phyloP scores from a whole-genome alignment of 2,113 vertebrate species.

The Sula dactylatra region DNA sequence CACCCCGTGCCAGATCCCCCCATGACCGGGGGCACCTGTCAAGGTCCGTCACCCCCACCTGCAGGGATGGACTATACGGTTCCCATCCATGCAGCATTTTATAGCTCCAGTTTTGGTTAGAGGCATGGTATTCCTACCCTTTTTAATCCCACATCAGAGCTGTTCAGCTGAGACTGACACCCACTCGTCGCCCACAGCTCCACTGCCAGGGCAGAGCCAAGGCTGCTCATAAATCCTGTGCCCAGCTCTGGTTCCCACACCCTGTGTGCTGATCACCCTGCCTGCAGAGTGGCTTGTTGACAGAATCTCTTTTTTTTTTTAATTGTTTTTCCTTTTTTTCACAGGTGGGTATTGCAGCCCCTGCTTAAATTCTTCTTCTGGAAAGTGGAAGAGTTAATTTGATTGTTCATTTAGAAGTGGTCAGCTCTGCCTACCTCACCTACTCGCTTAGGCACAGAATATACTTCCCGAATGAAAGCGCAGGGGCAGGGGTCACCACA shows the following conservation, averaged over 20 bases:
- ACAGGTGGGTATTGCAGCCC: background rate
- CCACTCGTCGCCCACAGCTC: background rate
- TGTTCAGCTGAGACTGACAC: background rate
- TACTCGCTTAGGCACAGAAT: background rate
- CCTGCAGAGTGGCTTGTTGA: accelerated
- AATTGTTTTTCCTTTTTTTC: no score
- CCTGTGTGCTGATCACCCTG: background rate
- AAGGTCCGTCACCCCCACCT: background rate
- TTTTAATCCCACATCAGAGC: background rate
- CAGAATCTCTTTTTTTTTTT: background rate
- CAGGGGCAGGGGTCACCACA: background rate
- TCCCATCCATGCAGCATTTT: background rate
- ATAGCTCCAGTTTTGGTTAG: background rate
- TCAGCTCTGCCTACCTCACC: background rate
- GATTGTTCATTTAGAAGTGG: background rate
- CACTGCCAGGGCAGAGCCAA: background rate
- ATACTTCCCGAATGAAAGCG: background rate
- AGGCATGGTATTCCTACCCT: background rate
- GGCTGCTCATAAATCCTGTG: background rate
- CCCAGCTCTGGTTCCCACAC: background rate
- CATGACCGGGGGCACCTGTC: background rate
- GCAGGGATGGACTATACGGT: background rate
- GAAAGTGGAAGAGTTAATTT: background rate
- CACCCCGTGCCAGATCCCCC: background rate
- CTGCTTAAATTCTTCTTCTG: background rate